phyloP scores from a whole-genome alignment of 2,888 invertebrate species.

The Peribatodes rhomboidaria region DNA sequence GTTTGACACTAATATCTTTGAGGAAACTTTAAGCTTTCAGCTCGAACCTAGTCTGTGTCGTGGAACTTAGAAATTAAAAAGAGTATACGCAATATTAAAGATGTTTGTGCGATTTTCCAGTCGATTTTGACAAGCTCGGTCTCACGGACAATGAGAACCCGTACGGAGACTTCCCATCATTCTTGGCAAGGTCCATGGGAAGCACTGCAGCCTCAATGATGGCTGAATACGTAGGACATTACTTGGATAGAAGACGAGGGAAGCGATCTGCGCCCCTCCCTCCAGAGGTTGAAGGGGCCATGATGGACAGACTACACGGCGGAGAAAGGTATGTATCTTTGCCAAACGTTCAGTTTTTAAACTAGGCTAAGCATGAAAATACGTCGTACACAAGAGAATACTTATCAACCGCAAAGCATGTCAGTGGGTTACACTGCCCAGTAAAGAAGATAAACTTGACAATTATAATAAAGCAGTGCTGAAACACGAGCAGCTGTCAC shows the following conservation, averaged over 20 bases:
- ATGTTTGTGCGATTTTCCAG: conserved; percentile 74
- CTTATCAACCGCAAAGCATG: conserved; percentile 20
- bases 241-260: conserved; percentile 88
- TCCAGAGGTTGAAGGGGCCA: conserved; percentile 70
- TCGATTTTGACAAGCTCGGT: conserved; percentile 94
- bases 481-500: conserved; percentile 35
- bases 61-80: not conserved
- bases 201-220: conserved; percentile 89
- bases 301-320: conserved; percentile 88
- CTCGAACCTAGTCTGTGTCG: conserved; percentile 8
- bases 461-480: conserved; percentile 15
- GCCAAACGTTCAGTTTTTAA: not conserved
- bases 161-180: conserved; percentile 92
- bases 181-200: conserved; percentile 92
- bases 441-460: conserved; percentile 24
- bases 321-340: conserved; percentile 88
- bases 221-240: conserved; percentile 91
- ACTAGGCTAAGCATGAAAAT: conserved; percentile 6
- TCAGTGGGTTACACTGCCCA: conserved; percentile 20
- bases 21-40: not conserved
- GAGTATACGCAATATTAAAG: not conserved
- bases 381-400: conserved; percentile 8
- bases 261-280: conserved; percentile 72
- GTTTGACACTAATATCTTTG: conserved; percentile 17
- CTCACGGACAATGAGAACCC: conserved; percentile 96